A percentile compares a stretch with the other conserved stretches of the same genome.
Conservation (phyloP, 2,888 invertebrate species). For the Loripinus fragilis region DNA sequence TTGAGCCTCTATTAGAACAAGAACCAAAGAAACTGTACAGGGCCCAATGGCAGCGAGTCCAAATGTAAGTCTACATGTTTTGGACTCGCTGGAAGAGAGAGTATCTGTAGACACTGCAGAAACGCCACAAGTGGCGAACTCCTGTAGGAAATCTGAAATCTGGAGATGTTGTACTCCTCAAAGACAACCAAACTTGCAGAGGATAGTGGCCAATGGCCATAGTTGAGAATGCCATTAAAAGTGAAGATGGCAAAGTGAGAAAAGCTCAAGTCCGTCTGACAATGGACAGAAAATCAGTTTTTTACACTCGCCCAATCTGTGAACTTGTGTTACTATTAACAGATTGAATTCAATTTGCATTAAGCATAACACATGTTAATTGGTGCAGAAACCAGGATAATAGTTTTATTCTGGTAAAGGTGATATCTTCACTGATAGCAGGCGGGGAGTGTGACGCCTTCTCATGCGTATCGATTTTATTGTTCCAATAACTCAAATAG, state of each 20-base stretch:
- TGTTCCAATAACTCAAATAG: background rate
- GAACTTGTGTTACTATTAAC: background rate
- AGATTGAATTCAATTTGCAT: background rate
- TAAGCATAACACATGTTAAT: background rate
- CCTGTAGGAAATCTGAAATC: background rate
- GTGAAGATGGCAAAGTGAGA: background rate
- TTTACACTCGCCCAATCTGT: background rate
- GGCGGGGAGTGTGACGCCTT: background rate
- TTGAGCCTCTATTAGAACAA: background rate
- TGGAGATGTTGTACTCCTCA: background rate
- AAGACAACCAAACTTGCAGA: background rate
- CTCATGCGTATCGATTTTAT: background rate
- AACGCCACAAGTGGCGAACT: background rate
- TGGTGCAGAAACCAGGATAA: background rate
- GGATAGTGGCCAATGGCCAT: background rate
- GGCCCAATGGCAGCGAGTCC: too few species aligned
- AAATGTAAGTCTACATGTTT: too few species aligned
- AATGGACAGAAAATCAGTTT: background rate
- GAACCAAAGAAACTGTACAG: background rate
- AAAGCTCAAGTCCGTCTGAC: background rate
- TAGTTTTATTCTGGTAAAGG: background rate
- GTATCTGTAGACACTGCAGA: background rate
- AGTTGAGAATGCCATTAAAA: background rate
- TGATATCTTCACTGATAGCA: background rate
- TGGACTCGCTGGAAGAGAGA: background rate